Evolutionary conservation across 35 echinoderm and acorn worm genomes (phyloP), one percentile per base, ranked within the genome.

Genomic region (Heliocidaris tuberculata): DNA sequence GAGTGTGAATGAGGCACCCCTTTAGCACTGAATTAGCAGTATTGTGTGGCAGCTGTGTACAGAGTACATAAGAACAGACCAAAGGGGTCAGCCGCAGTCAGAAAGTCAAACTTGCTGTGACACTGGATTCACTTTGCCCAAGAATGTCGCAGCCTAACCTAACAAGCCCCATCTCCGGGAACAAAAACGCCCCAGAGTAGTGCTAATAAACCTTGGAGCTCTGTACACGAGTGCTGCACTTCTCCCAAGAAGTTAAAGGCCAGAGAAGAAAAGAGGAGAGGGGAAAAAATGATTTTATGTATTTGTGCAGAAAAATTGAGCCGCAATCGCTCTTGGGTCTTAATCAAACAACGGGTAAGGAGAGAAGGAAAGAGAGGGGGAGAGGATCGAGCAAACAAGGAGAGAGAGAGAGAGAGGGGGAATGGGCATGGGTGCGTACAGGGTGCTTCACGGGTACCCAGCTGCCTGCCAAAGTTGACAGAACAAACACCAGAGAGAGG

Each of bases 401-500:
- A 13, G n/a, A 93, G 29, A 30, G 29, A 19, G 31, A 93, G 50
- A 93, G 48, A n/a, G 50, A 92, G 32, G 5, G 90, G 47, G 90
- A 59, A 42, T n/a, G 91, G 48, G 50, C 31, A 49, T 32, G 50
- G 91, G 91, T 49, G 48, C 17, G 47, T 59, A 52, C 2, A 16
- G 91, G 50, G 47, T 50, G 48, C 29, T 30, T 11, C 10, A 31
- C 47, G n/a, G 91, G 21, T n/a, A 59, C 91, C 47, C 91, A 93
- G 91, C 91, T 93, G 91, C 91, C 91, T 12, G 91, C 48, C 91
- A 59, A 93, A 59, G 91, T 93, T 93, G 91, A 93, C 91, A 93
- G 91, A 93, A 93, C 91, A 93, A 93, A 93, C 91, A 93, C 87
- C 47, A 59, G 91, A 15, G 91, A 59, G 91, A 93, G n/a, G 91